Evolutionary conservation across 2,797 vertebrate species (phyloP), one percentile per base, ranked within the genome.

Genomic region (Bovichtus variegatus): DNA sequence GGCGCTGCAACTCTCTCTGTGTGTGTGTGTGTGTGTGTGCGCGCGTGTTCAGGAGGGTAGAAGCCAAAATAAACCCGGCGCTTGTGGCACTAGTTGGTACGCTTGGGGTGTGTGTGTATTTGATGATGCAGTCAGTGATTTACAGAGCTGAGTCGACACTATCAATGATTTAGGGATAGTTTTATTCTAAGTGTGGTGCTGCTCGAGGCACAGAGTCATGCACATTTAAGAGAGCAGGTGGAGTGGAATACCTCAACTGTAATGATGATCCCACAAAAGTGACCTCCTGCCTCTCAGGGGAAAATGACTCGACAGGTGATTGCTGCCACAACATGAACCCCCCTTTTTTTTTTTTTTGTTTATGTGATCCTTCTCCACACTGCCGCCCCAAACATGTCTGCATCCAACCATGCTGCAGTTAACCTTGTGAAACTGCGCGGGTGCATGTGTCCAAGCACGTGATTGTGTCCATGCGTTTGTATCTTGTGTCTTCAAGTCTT

Each of bases 241-340:
- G 13, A 64, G 38, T 18, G 21, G 9, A 41, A 47, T 15, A 34
- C 25, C 10, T 79, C 51, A 44, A 40, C 31, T 85, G 84, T 57
- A 87, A 73, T 70, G n/a, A 23, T 41, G 74, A 60, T 81, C 72
- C 36, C 55, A 81, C 68, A 60, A 60, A 81, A 83, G 73, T 81
- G 83, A 80, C 71, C 83, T 81, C 62, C 54, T 70, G n/a, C 71
- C 10, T 81, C 80, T 40, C 31, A 10, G 60, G 55, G 75, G 62
- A 60, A 44, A 36, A 57, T 41, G 9, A 2, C 0, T 16, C 70
- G 41, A 23, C 80, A 72, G 80, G 72, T 71, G 49, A 43, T 46
- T 47, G n/a, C 57, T 63, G 61, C 70, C 62, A 78, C 57, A 60
- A 49, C 58, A 71, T 11, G 34, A 63, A 27, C 29, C 62, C 36